A percentile compares a stretch with the other conserved stretches of the same genome.
Conservation (phyloP, 2,797 vertebrate species). For the Gephyroberyx darwinii region DNA sequence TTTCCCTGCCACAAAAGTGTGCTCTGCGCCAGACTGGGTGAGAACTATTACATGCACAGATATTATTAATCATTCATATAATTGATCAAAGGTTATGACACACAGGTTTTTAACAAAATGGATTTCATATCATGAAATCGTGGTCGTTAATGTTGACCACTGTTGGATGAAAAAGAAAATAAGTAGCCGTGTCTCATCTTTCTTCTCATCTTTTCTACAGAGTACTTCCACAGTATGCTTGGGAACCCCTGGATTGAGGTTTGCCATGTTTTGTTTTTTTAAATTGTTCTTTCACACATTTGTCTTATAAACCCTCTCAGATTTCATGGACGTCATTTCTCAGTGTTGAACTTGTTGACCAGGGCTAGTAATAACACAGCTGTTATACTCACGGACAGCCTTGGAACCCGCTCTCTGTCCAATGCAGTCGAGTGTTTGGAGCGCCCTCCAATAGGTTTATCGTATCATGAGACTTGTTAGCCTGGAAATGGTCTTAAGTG, state of each 20-base stretch:
- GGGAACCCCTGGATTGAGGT: slow-evolving; percentile 99
- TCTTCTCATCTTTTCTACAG: slow-evolving; percentile 69
- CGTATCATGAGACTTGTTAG: no score
- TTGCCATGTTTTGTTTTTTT: slow-evolving; percentile 33
- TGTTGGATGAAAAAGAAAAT: no score
- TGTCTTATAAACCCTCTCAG: neutral
- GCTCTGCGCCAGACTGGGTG: slow-evolving; percentile 95
- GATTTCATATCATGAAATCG: slow-evolving; percentile 20
- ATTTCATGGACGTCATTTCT: neutral
- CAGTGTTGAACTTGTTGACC: neutral
- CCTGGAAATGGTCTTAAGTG: no score
- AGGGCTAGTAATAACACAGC: neutral
- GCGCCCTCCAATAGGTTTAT: no score
- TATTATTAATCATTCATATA: neutral
- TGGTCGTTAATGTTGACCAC: neutral
- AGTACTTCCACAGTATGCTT: slow-evolving; percentile 98
- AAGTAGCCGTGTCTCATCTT: neutral
- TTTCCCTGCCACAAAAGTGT: slow-evolving; percentile 97
- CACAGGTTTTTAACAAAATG: neutral
- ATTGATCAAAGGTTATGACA: no score
- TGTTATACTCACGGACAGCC: no score
- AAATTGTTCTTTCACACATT: neutral
- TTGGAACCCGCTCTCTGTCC: no score
- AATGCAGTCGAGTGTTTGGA: no score
- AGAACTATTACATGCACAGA: slow-evolving; percentile 42